Evolutionary conservation across 2,888 invertebrate species (phyloP).

Genomic region (Hydropsyche betteni): DNA sequence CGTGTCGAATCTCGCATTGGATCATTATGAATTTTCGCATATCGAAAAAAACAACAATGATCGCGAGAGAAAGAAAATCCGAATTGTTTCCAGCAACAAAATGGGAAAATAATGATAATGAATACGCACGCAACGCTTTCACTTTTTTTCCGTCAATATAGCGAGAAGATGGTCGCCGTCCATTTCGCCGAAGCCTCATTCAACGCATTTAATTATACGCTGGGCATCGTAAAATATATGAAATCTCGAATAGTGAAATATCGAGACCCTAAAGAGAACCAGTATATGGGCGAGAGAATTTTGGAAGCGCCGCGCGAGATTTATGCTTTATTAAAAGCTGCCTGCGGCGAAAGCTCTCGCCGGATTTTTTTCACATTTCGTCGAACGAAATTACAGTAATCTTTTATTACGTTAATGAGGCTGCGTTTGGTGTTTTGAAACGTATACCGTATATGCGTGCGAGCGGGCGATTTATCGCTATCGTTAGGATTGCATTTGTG

Average conservation of each 20-base stretch:
- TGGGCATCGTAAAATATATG: not conserved
- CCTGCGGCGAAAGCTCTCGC: conserved; percentile 42
- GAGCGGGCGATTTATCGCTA: too few species aligned
- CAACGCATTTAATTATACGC: not conserved
- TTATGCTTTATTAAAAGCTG: conserved; percentile 46
- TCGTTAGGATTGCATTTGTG: too few species aligned
- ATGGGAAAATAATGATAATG: conserved; percentile 43
- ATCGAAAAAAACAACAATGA: not conserved
- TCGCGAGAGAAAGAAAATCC: not conserved
- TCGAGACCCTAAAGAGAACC: conserved; percentile 15
- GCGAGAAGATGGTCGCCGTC: not conserved
- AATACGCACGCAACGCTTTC: conserved; percentile 36
- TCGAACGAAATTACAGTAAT: conserved; percentile 36
- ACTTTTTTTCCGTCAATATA: conserved; percentile 15
- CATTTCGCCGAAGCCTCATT: conserved; percentile 1
- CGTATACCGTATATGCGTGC: not conserved
- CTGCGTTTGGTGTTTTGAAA: not conserved
- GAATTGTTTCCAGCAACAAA: conserved; percentile 10
- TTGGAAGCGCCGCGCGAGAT: conserved; percentile 37
- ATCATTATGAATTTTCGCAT: not conserved
- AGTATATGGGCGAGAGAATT: conserved; percentile 24
- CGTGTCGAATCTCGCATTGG: not conserved
- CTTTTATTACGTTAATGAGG: conserved; percentile 41
- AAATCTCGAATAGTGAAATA: conserved; percentile 4
- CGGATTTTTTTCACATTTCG: too few species aligned